Evolutionary conservation across 30 jellyfish, hydroid and myxozoan genomes (phyloP).

Genomic region (Cassiopea andromeda): DNA sequence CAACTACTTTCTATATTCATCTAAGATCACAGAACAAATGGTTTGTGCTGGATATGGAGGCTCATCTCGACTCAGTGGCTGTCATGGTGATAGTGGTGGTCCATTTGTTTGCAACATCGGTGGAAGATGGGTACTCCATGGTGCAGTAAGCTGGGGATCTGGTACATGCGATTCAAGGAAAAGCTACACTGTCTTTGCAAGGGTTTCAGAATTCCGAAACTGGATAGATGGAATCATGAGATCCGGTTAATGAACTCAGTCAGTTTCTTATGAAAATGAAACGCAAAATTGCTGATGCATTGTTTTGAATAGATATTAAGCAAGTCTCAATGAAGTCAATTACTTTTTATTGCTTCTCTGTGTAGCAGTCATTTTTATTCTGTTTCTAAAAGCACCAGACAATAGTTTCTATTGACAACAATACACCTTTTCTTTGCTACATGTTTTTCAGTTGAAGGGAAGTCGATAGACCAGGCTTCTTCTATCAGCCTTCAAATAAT

Average conservation of each 20-base stretch:
- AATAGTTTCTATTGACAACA: no score
- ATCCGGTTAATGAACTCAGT: not conserved
- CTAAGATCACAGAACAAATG: constrained; percentile 80
- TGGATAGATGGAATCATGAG: constrained; percentile 65
- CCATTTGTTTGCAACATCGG: constrained; percentile 92
- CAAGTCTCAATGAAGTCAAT: no score
- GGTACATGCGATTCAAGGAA: constrained; percentile 64
- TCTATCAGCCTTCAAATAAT: no score
- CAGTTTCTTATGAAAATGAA: no score
- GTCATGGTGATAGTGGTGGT: constrained; percentile 99
- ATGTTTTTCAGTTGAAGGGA: no score
- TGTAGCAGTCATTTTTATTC: no score
- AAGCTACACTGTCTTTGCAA: constrained; percentile 93
- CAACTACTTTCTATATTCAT: not conserved
- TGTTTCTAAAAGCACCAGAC: no score
- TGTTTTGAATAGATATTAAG: no score
- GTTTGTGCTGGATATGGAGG: constrained; percentile 97
- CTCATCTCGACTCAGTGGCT: constrained; percentile 80
- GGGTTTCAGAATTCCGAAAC: constrained; percentile 67
- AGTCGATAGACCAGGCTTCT: no score
- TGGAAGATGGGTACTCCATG: constrained; percentile 88
- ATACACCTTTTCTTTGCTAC: no score
- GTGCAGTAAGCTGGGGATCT: constrained; percentile 98
- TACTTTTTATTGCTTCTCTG: no score
- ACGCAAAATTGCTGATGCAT: no score